Evolutionary conservation across 2,797 vertebrate genomes (phyloP), one percentile per base, ranked within the genome.

Genomic region (Liasis olivaceus): DNA sequence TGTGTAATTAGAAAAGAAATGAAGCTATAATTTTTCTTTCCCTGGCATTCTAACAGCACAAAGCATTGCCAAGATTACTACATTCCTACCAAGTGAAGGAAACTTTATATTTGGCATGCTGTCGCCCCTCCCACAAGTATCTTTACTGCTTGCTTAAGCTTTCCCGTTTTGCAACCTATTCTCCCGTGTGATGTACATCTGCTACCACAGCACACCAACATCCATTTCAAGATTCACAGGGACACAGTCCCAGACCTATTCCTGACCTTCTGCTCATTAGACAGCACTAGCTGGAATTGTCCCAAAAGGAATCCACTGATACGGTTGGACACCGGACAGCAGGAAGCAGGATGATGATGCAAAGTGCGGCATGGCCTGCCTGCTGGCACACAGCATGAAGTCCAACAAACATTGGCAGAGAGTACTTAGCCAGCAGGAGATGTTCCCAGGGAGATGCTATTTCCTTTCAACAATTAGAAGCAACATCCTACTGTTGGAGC

Each of bases 131-230:
- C 3, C 93, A 89, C 24, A 1, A 47, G 13, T 62, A 90, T 94
- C 95, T 93, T 94, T 92, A 89, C 87, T 63, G 91, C 94, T 95
- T 96, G 89, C 94, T 90, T 92, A 94, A 92, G 89, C 59, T 94
- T 94, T 95, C 90, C 94, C 36, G 93, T 91, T 92, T 96, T 95
- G 81, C 93, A 93, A 60, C 15, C 4, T 95, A 94, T 94, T 95
- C 91, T 97, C 95, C 89, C 91, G 88, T 91, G 94, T 85, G 93
- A 95, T 90, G 85, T 95, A 87, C 95, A 96, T 94, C 96, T 96
- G 96, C 17, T 91, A 62, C 88, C 92, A 91, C 62, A 87, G 4
- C 1, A 14, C 66, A 72, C 72, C 69, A 24, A 69, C 69, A 93
- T 92, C 90, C 58, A 94, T 91, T 87, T 47, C 91, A 85, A 90